Evolutionary conservation across 2,888 invertebrate genomes (phyloP), one percentile per base, ranked within the genome.

Genomic region (Rhimphoctona megacephalus): DNA sequence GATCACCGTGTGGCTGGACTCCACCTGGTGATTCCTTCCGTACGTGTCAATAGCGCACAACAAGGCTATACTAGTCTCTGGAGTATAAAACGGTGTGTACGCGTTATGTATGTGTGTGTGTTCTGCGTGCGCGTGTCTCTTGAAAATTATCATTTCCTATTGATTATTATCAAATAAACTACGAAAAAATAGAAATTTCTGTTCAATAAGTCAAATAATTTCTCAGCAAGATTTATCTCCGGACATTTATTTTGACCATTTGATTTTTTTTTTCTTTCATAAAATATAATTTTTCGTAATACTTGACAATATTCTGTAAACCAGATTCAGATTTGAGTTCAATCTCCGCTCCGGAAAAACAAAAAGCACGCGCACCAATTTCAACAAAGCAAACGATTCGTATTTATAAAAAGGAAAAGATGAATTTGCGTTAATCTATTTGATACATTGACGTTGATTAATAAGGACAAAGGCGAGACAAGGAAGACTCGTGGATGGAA

Each of bases 1-100:
- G 91, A 92, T 93, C 91, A 91, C 92, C 91, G 91, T 92, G 93
- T 94, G 94, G 94, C 94, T 94, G 94, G 93, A 94, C 93, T 92
- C 94, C 93, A 93, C 94, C 92, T 93, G 94, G 93, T 94, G 93
- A 93, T 90, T 91, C 90, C 88, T 85, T 85, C 86, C 90, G 91
- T 92, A 92, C 91, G 91, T 90, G 90, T 91, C 92, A 90, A 90
- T 92, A 92, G 91, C 93, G 93, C 94, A 93, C 93, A 94, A 94
- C 87, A 90, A 90, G 91, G 91, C 90, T 92, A 91, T 91, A 89
- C 88, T 90, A 90, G 90, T 86, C 83, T 83, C 83, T 87, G 85
- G 87, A 87, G 85, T 82, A 67, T 84, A 88, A 85, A 84, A 64
- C 78, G 79, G 57, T 80, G 80, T 80, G 80, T 80, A 70, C 61